A percentile compares a stretch with the other conserved stretches of the same genome.
Evolutionary conservation across 2,888 invertebrate genomes (phyloP).

Genomic region (Sarcophaga carnaria): DNA sequence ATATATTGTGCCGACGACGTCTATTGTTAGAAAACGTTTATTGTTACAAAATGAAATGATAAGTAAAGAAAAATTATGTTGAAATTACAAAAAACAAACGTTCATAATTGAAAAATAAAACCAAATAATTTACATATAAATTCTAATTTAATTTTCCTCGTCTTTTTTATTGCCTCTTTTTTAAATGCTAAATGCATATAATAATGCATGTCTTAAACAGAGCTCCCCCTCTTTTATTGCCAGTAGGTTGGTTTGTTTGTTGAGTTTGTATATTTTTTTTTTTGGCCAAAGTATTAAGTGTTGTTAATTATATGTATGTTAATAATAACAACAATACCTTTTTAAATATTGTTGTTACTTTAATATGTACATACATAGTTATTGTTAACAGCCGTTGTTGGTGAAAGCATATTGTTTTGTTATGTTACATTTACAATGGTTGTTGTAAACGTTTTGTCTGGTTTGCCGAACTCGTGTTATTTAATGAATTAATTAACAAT

Average conservation of each 20-base stretch:
- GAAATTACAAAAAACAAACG: not conserved
- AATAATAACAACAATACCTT: not conserved
- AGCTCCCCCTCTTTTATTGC: not conserved
- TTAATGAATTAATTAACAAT: constrained; percentile 57
- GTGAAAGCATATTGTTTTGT: constrained; percentile 47
- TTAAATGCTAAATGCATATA: constrained; percentile 39
- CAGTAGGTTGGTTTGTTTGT: not conserved
- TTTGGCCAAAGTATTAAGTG: not conserved
- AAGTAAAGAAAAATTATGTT: not conserved
- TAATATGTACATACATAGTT: not conserved
- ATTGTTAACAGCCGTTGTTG: constrained; percentile 55
- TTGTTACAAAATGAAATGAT: not conserved
- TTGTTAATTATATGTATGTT: not conserved
- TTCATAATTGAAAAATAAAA: not conserved
- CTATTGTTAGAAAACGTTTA: not conserved
- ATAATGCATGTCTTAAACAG: constrained; percentile 29
- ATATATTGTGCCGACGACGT: not conserved
- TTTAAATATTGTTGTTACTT: not conserved
- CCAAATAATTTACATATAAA: constrained; percentile 48
- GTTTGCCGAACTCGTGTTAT: constrained; percentile 47
- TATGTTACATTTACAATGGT: not conserved
- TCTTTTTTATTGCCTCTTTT: not conserved
- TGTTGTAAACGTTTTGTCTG: constrained; percentile 57
- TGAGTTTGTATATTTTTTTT: too few species aligned
- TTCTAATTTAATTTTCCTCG: constrained; percentile 25